These are phyloP conservation scores for Riparia riparia DNA, from an alignment of 2,113 vertebrate genomes.

Conservation along the genomic window DNA sequence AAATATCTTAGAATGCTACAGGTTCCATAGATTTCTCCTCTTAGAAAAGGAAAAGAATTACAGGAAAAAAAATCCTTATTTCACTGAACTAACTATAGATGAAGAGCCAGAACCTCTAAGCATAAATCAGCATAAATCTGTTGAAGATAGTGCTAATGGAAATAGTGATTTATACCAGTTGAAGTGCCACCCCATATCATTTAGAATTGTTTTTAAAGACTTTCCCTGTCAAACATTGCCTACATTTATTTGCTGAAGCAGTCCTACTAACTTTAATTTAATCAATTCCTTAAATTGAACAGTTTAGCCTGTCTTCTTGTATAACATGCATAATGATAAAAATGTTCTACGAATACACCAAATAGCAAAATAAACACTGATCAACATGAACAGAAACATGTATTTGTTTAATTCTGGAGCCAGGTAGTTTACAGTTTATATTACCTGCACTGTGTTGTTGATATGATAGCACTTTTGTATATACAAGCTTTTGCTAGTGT, in stretches of 20 bases:
- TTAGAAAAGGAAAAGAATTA: not conserved
- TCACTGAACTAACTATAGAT: not conserved
- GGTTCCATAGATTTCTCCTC: not conserved
- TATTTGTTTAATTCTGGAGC: not conserved
- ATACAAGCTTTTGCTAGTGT: not conserved
- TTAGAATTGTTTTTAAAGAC: not conserved
- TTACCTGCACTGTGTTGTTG: not conserved
- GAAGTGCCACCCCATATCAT: not conserved
- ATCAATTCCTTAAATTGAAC: not conserved
- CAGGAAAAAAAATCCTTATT: not conserved
- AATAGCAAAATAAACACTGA: not conserved
- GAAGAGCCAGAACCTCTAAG: not conserved
- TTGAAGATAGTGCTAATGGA: not conserved
- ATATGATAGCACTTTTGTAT: not conserved
- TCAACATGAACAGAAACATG: not conserved
- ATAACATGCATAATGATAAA: not conserved
- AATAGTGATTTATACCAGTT: not conserved
- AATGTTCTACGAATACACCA: not conserved
- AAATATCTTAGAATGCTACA: not conserved
- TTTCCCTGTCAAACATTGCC: not conserved
- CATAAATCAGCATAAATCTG: not conserved
- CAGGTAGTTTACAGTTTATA: not conserved
- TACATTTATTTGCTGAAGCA: not conserved
- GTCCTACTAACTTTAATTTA: not conserved
- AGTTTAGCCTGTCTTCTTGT: not conserved